Conservation (phyloP, 2,888 invertebrate species). For the Geotrupes spiniger region DNA sequence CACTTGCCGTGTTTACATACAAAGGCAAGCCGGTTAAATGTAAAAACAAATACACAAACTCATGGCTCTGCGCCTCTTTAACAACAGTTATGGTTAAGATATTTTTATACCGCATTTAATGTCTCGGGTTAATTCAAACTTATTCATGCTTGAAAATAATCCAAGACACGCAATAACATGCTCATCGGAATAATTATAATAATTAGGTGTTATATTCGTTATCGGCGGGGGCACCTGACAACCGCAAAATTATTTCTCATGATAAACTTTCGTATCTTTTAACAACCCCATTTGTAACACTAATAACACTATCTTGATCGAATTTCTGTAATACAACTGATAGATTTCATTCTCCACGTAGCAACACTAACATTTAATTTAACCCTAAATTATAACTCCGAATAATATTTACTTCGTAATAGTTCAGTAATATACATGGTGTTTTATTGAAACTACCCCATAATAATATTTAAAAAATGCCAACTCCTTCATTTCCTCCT, state of each 20-base stretch:
- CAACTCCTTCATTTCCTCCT: too few relatives aligned
- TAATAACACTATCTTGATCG: neutral
- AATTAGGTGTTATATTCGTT: conserved; percentile 32
- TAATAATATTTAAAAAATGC: too few relatives aligned
- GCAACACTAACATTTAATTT: too few relatives aligned
- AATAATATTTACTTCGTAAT: too few relatives aligned
- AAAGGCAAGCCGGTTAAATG: conserved; percentile 28
- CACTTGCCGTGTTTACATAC: conserved; percentile 33
- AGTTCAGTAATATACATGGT: too few relatives aligned
- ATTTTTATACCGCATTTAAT: conserved; percentile 22
- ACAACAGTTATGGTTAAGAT: conserved; percentile 24
- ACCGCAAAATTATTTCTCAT: conserved; percentile 28
- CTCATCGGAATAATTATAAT: conserved; percentile 28
- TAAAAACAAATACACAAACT: conserved; percentile 32
- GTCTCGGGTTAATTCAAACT: conserved; percentile 13
- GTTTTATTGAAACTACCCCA: too few relatives aligned
- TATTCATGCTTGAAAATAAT: conserved; percentile 23
- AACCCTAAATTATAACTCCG: too few relatives aligned
- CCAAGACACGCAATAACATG: conserved; percentile 29
- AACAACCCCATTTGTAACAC: neutral
- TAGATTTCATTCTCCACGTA: too few relatives aligned
- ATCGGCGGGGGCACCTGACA: conserved; percentile 31
- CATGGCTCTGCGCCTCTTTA: conserved; percentile 23
- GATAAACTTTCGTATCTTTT: conserved; percentile 16
- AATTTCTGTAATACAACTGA: too few relatives aligned